A percentile compares a stretch with the other conserved stretches of the same genome.
Evolutionary conservation across 2,113 vertebrate species (phyloP).

Genomic region (Todiramphus chloris): DNA sequence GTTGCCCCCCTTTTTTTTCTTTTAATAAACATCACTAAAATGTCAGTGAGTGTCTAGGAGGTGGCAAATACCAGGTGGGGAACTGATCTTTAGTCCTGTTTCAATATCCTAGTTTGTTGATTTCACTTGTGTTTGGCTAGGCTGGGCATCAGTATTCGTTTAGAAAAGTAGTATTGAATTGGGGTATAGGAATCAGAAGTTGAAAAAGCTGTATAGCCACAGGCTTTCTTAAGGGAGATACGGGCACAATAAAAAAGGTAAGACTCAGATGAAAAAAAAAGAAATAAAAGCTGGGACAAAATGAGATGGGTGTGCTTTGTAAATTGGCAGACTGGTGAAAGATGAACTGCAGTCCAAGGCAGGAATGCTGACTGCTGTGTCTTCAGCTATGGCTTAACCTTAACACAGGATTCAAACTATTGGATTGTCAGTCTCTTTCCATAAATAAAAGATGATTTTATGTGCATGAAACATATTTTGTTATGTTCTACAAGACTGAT

Average conservation of each 20-base stretch:
- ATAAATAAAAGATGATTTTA: neutral
- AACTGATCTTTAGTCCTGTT: neutral
- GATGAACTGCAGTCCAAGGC: neutral
- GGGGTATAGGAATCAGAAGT: neutral
- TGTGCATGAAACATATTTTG: neutral
- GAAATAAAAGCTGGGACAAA: neutral
- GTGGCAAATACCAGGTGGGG: neutral
- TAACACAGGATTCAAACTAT: neutral
- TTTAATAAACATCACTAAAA: neutral
- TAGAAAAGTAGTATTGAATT: neutral
- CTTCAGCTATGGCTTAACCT: neutral
- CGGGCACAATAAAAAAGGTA: fast-evolving
- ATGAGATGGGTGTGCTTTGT: neutral
- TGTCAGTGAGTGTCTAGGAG: neutral
- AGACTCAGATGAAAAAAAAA: neutral
- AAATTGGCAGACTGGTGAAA: neutral
- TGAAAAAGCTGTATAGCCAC: neutral
- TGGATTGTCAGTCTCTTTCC: neutral
- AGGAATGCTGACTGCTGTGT: neutral
- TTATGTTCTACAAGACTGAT: neutral
- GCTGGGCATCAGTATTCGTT: neutral
- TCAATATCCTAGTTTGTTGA: neutral
- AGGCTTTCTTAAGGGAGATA: neutral
- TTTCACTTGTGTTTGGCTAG: neutral
- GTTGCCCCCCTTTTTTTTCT: neutral